Evolutionary conservation across 2,888 invertebrate species (phyloP), one percentile per base, ranked within the genome.

Genomic region (Campoletis raptor): DNA sequence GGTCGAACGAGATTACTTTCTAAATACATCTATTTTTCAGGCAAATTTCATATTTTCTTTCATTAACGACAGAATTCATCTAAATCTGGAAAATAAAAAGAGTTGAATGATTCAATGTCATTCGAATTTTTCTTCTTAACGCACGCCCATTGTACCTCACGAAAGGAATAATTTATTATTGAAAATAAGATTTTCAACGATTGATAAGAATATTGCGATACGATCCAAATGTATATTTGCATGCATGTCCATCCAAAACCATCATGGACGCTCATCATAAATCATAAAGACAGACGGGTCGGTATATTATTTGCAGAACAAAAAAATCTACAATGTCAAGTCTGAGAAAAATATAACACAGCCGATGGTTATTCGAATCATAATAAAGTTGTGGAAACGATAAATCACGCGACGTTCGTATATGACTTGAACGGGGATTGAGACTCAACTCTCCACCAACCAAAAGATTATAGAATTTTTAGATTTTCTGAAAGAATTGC

Each of bases 381-480:
- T 81, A 70, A 69, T 74, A 80, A 80, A 37, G 61, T 36, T 72
- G 67, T 8, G 9, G 36, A 61, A 54, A 73, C 37, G 66, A 85
- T 74, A 74, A 82, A 82, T 82, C 74, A 61, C 37, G 5, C 21
- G 45, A 74, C n/a, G 64, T 10, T 77, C 54, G 24, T 18, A 52
- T 18, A 42, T 66, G 64, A 52, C 77, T 66, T 10, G 57, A n/a
- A 24, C 54, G 10, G 12, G 30, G 48, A 85, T 73, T 54, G 69
- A 82, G 61, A 48, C 48, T 30, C 45, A 24, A 36, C 45, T 54
- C 42, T 21, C 37, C 4, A 30, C 66, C 61, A 12, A 61, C 8
- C 66, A 52, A 52, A 61, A 45, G 83, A 80, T 86, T 83, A 83
- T 80, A 45, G 76, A 83, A 80, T 80, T 86, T 70, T 82, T 72